Base-by-base conservation (phyloP, 2,797 vertebrate genomes). In the Tolypeutes matacus region DNA sequence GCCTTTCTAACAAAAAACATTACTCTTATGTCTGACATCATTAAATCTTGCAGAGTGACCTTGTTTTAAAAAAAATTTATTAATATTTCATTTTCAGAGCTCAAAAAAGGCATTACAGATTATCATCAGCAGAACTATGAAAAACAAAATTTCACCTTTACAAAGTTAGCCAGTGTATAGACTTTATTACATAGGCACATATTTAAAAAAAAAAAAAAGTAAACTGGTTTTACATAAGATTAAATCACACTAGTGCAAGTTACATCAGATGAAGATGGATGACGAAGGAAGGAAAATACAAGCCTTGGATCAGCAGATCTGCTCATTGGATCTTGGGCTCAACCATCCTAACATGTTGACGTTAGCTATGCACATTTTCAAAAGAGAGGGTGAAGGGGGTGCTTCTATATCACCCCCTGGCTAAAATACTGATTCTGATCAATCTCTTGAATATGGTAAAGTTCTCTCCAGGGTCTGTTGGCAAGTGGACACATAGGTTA, bases 121-220 rank as follows among this genome's bases (percentile, higher is more conserved):
- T 82, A 92, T 95, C 96, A 95, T 78, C 8, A 93, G 97, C 96
- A 95, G 95, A 96, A 96, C 87, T 85, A 76, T n/a, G 88, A 86
- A 62, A 90, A 95, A 86, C 69, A 97, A 95, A 97, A 96, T 80
- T 60, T 21, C 90, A 96, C 53, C 72, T 98, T 92, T 95, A 97
- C 8, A 21, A 96, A 97, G 97, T 98, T 96, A 98, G 96, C 98
- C 98, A 98, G 98, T 98, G 98, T 98, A 92, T 86, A 97, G 98
- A 98, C 98, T 98, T 98, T 97, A 97, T 98, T 98, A 97, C 96
- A 97, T 96, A 98, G 95, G 96, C 96, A 96, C 96, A 70, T 96
- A 58, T 80, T 49, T 39, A 75, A 84, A 97, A 97, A 56, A 96
- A 95, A 86, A 90, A 67, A 75, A 98, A 97, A 67, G 93, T 97